Evolutionary conservation across 2,888 invertebrate genomes (phyloP), one percentile per base, ranked within the genome.

Genomic region (Hipparchia semele): DNA sequence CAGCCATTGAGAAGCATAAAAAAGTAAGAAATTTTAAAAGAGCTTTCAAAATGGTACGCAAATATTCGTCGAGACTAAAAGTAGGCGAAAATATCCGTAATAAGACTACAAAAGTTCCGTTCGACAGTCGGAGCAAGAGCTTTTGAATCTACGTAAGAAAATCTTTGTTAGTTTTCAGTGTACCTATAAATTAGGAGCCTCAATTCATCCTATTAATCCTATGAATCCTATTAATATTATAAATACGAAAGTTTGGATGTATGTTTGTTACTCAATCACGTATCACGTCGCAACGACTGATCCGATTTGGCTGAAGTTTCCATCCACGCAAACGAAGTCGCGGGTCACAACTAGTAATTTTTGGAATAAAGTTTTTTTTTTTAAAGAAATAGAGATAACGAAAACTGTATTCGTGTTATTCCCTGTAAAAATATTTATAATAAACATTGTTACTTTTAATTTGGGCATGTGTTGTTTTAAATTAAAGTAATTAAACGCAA

Each of bases 401-500:
- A 39, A 10, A 9, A 33, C 5, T 59, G 23, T 60, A 10, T 2
- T 39, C 33, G 12, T 61, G 12, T 61, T n/a, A 62, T 62, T 62
- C 3, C 46, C 46, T 8, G 49, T 51, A 6, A 6, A 33, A 65
- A 53, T 12, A 33, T 33, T 33, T 33, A 65, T 53, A 51, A 33
- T 65, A 53, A 65, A 12, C 23, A 10, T 53, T 39, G 13, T 64
- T 33, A 33, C 12, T 39, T 23, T 53, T 65, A 51, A 53, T 60
- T 69, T 60, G 23, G 8, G 6, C 12, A 9, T 7, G 13, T 54
- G 39, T 51, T 60, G 65, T 45, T 70, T 68, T 53, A 62, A 68
- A 70, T 70, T 72, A 61, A 68, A 56, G 51, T 72, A 72, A 74
- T 66, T 60, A 72, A 70, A 69, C 51, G 58, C 58, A 71, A 69